Evolutionary conservation across 2,797 vertebrate species (phyloP), one percentile per base, ranked within the genome.

Genomic region (Salarias fasciatus): DNA sequence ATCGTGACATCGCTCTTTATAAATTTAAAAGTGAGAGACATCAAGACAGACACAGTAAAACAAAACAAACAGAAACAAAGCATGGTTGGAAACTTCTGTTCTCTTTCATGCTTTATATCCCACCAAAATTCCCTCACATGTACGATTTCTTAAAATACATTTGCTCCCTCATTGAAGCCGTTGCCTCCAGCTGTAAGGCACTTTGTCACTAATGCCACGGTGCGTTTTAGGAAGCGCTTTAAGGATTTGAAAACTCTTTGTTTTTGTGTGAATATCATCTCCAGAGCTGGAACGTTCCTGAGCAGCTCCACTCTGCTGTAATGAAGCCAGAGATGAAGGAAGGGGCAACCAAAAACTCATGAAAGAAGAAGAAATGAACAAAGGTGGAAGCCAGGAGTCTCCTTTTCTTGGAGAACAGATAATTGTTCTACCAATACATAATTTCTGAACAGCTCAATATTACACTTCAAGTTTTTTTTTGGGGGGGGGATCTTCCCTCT

Each of bases 241-340:
- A 48, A 49, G 12, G 36, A 48, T 62, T 63, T 51, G 8, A 50
- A 60, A 41, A 53, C n/a, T 31, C 8, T 3, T 28, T 45, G 14
- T 37, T 69, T 56, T 30, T 2, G 3, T 30, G 7, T 33, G n/a
- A 53, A 41, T 11, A 29, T 45, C 11, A 46, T 67, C 43, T 53
- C 30, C 2, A 38, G 48, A 65, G 29, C 15, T 48, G 31, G 28
- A 60, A 7, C 55, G 38, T 6, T 60, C n/a, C 13, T 41, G 29
- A 43, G 14, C 40, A 30, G 24, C 30, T 47, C 15, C 11, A 3
- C 37, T 44, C 11, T 12, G 12, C 29, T 8, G 40, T 28, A 8
- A 58, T 18, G 15, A 35, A 46, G 6, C 24, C 11, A 30, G 5
- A 44, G 24, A 44, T 31, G 9, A 35, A 37, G 4, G 13, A 0